Conservation (phyloP, 2,797 vertebrate genomes). For the Molothrus aeneus region DNA sequence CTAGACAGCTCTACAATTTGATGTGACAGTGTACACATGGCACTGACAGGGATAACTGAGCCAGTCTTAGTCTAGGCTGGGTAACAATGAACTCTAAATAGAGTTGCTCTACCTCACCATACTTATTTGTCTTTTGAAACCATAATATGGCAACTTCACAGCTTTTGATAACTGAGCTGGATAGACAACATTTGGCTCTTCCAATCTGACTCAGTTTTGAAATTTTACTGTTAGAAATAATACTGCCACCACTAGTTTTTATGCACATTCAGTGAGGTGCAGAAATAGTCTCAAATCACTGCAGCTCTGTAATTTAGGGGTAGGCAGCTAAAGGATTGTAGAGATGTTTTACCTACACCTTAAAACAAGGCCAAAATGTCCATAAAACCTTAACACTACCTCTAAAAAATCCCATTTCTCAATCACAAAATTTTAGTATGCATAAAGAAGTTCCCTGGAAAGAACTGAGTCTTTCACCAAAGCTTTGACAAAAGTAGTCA, state of each 20-base stretch:
- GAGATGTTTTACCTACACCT: neutral
- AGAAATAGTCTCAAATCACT: neutral
- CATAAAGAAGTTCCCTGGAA: neutral
- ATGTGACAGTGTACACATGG: fast-evolving
- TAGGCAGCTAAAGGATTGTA: neutral
- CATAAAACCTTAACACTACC: neutral
- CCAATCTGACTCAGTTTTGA: neutral
- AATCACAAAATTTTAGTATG: neutral
- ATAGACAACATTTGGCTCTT: neutral
- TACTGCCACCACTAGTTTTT: neutral
- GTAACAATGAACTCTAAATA: neutral
- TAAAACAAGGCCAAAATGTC: neutral
- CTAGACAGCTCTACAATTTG: neutral
- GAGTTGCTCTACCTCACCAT: neutral
- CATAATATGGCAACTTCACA: neutral
- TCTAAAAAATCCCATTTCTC: neutral
- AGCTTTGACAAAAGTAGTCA: neutral
- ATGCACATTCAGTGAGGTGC: neutral
- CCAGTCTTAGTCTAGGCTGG: neutral
- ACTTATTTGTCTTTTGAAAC: neutral
- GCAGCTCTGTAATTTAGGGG: neutral
- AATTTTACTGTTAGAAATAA: neutral
- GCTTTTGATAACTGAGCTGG: neutral
- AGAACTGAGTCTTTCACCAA: neutral
- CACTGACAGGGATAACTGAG: neutral